Base-by-base conservation (phyloP, 2,113 vertebrate species). In the Stomatorhinus ivindoensis region DNA sequence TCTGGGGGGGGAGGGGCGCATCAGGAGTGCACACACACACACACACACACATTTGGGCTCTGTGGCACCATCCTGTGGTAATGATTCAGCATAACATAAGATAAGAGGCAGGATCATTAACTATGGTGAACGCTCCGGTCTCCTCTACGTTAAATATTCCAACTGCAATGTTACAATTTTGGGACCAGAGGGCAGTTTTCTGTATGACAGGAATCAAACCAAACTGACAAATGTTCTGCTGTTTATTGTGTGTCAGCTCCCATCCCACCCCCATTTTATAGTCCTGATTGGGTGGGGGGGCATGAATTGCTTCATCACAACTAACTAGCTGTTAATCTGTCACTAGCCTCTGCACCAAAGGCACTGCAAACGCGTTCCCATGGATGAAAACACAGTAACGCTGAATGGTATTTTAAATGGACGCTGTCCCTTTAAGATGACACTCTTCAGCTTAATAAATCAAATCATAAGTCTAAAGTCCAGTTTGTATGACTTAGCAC, bases 1-100 rank as follows among this genome's bases (percentile, higher is more conserved):
- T 98, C 98, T 99, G 94, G 89, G 39, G 65, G 65, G 39, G 24
- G 46, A 24, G 44, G 44, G 46, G 5, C 1, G 8, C 21, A 48
- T 24, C 15, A 84, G n/a, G 19, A 15, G 48, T n/a, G 13, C 24
- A 15, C 10, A 7, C 27, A 51, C 44, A 27, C 44, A 48, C 4
- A 86, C 10, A 47, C 83, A 86, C 84, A 53, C 5, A 55, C 53
- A 55, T 21, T 19, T 55, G 53, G 53, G 53, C 51, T 55, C 19
- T 55, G 13, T 39, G 73, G 73, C 35, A 19, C 73, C 31, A 35
- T 80, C n/a, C n/a, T n/a, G n/a, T n/a, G n/a, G n/a, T n/a, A n/a
- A 80, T 35, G n/a, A 46, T 27, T 48, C 24, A 19, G 24, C 7
- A 61, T n/a, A 61, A n/a, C 55, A 9, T n/a, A 24, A 61, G 55